These are phyloP conservation scores for Drosophila sp. DNA, from an alignment of 1,140 invertebrate species.

Conservation along the genomic window DNA sequence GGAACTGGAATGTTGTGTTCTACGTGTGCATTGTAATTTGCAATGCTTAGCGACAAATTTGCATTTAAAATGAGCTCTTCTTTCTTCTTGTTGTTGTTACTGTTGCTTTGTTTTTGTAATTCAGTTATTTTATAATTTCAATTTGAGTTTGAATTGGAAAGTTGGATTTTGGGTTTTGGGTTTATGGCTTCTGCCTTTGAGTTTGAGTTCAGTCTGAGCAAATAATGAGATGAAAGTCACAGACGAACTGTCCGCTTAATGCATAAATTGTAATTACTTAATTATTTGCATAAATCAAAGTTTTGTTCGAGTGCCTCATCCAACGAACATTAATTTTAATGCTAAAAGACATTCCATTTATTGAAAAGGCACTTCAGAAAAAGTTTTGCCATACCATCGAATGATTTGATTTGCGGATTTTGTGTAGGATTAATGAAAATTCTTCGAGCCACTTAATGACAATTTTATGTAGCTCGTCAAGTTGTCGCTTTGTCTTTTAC, in stretches of 20 bases:
- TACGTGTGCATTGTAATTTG: conserved; percentile 64
- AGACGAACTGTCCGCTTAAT: conserved; percentile 54
- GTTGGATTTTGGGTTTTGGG: conserved; percentile 14
- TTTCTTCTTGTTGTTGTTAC: conserved; percentile 34
- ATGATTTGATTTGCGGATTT: conserved; percentile 28
- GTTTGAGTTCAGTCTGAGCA: conserved; percentile 50
- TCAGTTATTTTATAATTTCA: conserved; percentile 41
- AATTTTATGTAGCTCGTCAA: conserved; percentile 72
- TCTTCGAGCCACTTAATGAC: conserved; percentile 62
- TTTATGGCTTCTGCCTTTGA: no score
- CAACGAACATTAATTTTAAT: conserved; percentile 47
- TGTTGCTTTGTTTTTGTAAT: conserved; percentile 37
- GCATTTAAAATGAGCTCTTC: conserved; percentile 77
- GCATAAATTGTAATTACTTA: conserved; percentile 77
- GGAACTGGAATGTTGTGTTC: conserved; percentile 51
- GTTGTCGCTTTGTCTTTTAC: conserved; percentile 55
- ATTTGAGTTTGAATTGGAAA: conserved; percentile 19
- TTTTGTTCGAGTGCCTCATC: conserved; percentile 26
- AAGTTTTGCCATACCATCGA: conserved; percentile 41
- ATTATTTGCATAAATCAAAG: conserved; percentile 75
- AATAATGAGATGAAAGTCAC: conserved; percentile 73
- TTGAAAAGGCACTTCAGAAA: conserved; percentile 51
- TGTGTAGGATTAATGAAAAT: conserved; percentile 35
- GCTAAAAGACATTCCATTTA: conserved; percentile 39
- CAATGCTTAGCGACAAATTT: conserved; percentile 64